Percentiles rank a stretch among this genome's conserved stretches.
Evolutionary conservation across 2,113 vertebrate species (phyloP).

Genomic region (Condylura cristata): DNA sequence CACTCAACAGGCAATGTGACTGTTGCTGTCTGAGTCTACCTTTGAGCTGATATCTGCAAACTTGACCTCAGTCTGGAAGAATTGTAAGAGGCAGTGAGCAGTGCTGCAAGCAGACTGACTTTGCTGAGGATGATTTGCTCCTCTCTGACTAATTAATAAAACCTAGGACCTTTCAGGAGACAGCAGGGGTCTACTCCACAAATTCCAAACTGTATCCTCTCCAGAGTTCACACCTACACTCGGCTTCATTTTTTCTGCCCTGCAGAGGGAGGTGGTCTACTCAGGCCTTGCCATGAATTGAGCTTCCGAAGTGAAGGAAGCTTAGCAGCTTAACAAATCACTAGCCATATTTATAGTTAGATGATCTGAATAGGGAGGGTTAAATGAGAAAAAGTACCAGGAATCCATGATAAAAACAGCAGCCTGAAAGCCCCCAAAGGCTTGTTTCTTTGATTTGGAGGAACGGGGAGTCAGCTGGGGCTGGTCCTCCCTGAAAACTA

Average conservation of each 20-base stretch:
- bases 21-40: not conserved
- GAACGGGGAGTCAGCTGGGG: not conserved
- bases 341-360: not conserved
- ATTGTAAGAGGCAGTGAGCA: not conserved
- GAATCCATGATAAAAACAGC: conserved; percentile 27
- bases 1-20: not conserved
- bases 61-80: not conserved
- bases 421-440: not conserved
- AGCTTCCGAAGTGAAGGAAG: not conserved
- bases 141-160: not conserved
- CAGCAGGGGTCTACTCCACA: not conserved
- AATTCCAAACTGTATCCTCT: not conserved
- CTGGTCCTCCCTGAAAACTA: not conserved
- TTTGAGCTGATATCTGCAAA: not conserved
- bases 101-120: not conserved
- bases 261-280: not conserved
- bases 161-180: not conserved
- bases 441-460: not conserved
- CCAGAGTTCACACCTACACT: too few relatives aligned
- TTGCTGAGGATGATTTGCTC: not conserved
- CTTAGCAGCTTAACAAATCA: conserved; percentile 37
- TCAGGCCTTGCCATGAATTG: not conserved
- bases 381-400: not conserved
- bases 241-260: not conserved
- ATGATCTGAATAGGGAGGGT: not conserved